Conservation (phyloP, 2,113 vertebrate species). For the Lophotis ruficrista region DNA sequence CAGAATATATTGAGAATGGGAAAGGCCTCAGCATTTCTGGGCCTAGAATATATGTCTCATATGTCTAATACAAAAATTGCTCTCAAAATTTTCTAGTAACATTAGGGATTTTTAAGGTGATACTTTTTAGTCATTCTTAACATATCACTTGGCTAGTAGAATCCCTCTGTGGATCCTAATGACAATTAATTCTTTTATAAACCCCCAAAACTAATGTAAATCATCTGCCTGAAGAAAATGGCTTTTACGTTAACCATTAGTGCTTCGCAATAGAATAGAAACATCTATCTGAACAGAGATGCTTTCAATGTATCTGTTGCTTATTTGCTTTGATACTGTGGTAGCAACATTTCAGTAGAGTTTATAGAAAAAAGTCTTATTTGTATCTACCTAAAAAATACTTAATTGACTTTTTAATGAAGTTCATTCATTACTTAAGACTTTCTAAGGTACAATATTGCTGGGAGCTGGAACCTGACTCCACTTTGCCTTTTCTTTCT, state of each 20-base stretch:
- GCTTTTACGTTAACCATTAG: not conserved
- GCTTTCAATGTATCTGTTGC: not conserved
- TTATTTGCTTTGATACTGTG: slow-evolving; percentile 3
- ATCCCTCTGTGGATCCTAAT: not conserved
- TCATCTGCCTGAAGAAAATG: not conserved
- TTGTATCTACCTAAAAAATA: slow-evolving; percentile 36
- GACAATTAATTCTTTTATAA: slow-evolving; percentile 21
- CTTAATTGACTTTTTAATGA: slow-evolving; percentile 59
- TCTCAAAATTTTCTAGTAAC: not conserved
- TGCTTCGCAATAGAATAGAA: not conserved
- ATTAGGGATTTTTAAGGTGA: not conserved
- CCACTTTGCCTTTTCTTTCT: slow-evolving; percentile 55
- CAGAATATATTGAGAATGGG: not conserved
- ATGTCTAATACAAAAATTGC: not conserved
- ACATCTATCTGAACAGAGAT: not conserved
- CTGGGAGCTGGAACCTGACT: slow-evolving; percentile 59
- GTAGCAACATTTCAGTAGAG: not conserved
- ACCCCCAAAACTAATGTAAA: not conserved
- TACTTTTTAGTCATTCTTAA: slow-evolving; percentile 7
- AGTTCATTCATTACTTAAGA: slow-evolving; percentile 57
- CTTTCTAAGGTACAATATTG: slow-evolving; percentile 8
- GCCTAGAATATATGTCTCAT: not conserved
- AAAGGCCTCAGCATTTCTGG: not conserved
- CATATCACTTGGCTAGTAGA: not conserved
- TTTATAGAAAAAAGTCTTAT: not conserved